A percentile compares a stretch with the other conserved stretches of the same genome.
Evolutionary conservation across 2,797 vertebrate genomes (phyloP).

Genomic region (Eptatretus atami): DNA sequence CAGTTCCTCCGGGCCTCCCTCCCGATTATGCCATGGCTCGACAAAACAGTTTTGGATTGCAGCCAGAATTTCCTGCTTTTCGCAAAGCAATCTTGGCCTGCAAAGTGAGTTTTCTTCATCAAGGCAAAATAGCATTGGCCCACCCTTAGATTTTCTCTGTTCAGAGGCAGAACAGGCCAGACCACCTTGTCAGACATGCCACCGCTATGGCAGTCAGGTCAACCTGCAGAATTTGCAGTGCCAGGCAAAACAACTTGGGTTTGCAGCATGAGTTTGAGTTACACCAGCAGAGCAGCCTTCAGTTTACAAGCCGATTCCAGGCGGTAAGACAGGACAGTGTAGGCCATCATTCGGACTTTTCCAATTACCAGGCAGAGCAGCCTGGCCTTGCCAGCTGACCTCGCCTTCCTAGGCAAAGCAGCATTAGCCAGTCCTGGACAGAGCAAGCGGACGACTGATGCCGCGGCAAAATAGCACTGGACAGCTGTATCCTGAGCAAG

Average conservation of each 20-base stretch:
- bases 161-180: constrained; percentile 1
- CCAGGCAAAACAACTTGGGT: constrained; percentile 1
- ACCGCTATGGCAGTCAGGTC: neutral
- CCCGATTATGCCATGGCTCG: constrained; percentile 39
- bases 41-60: constrained; percentile 69
- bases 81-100: neutral
- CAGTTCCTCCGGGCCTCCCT: constrained; percentile 44
- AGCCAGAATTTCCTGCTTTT: constrained; percentile 14
- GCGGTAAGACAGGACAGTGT: constrained; percentile 1
- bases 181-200: neutral
- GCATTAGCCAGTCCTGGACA: neutral
- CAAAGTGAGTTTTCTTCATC: constrained; percentile 1
- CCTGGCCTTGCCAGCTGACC: neutral
- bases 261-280: neutral
- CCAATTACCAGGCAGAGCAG: neutral
- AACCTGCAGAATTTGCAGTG: neutral
- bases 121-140: constrained; percentile 1
- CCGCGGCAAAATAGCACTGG: constrained; percentile 2
- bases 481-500: neutral
- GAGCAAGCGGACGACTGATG: neutral
- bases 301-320: constrained; percentile 1
- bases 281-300: neutral
- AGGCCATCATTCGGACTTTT: constrained; percentile 1
- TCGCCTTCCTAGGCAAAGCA: neutral
- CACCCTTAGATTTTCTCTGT: neutral